Evolutionary conservation across 2,888 invertebrate species (phyloP).

Genomic region (Apocheima hispidaria): DNA sequence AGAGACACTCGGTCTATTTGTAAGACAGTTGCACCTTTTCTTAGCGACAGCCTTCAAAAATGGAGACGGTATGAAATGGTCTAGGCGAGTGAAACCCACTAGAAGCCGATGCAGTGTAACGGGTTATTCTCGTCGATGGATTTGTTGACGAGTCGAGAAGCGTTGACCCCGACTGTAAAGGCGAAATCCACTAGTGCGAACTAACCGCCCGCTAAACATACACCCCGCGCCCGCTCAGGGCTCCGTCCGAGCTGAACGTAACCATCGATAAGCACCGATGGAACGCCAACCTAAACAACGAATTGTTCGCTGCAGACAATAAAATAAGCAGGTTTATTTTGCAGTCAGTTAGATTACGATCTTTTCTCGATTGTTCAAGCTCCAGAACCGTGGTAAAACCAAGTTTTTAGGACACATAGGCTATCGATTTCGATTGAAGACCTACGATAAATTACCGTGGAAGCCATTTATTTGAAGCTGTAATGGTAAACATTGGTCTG

Average conservation of each 20-base stretch:
- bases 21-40: constrained; percentile 39
- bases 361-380: constrained; percentile 27
- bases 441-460: constrained; percentile 26
- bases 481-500: constrained; percentile 51
- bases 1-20: constrained; percentile 29
- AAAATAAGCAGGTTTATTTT: constrained; percentile 43
- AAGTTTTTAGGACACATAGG: constrained; percentile 25
- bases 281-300: constrained; percentile 41
- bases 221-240: constrained; percentile 28
- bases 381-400: constrained; percentile 18
- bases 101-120: constrained; percentile 80
- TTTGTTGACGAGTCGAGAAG: constrained; percentile 82
- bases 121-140: constrained; percentile 84
- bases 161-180: constrained; percentile 79
- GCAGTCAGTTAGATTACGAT: constrained; percentile 32
- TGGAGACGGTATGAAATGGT: constrained; percentile 64
- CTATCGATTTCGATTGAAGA: constrained; percentile 23
- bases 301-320: constrained; percentile 35
- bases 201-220: constrained; percentile 56
- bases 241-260: constrained; percentile 22
- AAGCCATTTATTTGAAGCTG: constrained; percentile 34
- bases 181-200: constrained; percentile 71
- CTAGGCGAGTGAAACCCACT: constrained; percentile 78
- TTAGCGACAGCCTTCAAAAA: constrained; percentile 47
- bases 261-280: constrained; percentile 39